A percentile compares a stretch with the other conserved stretches of the same genome.
These are phyloP conservation scores for Dicerorhinus sumatrensis DNA, from an alignment of 2,113 vertebrate genomes.

Conservation along the genomic window DNA sequence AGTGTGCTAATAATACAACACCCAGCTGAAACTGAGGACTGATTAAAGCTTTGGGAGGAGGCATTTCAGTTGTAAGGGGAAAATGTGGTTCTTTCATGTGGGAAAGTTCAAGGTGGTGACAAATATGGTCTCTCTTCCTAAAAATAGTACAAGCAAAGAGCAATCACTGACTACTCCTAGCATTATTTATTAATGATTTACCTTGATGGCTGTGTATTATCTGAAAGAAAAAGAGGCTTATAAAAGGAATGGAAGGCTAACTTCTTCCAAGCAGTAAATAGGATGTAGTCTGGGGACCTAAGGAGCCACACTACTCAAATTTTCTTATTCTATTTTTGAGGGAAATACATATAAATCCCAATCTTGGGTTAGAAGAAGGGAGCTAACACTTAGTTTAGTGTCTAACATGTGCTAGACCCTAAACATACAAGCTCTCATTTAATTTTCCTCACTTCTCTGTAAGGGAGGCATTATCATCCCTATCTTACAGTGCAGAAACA, in stretches of 20 bases:
- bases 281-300: not conserved
- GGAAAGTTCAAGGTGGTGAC: constrained; percentile 23
- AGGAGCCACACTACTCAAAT: not conserved
- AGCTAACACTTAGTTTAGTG: not conserved
- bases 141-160: constrained; percentile 34
- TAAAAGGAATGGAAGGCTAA: constrained; percentile 39
- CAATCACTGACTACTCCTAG: constrained; percentile 13
- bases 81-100: constrained; percentile 44
- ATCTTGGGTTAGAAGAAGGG: not conserved
- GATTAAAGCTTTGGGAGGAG: constrained; percentile 39
- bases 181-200: constrained; percentile 52
- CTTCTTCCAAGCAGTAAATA: constrained; percentile 44
- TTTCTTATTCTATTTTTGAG: constrained; percentile 54
- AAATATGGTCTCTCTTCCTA: constrained; percentile 3
- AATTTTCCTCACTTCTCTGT: constrained; percentile 9
- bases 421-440: constrained; percentile 13
- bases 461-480: not conserved
- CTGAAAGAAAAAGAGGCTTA: constrained; percentile 36
- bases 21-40: not conserved
- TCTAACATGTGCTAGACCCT: not conserved
- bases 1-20: not conserved
- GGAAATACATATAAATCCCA: constrained; percentile 29
- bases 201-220: constrained; percentile 40
- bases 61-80: not conserved
- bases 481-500: not conserved